Evolutionary conservation across 2,888 invertebrate genomes (phyloP).

Genomic region (Pyrochroa serraticornis): DNA sequence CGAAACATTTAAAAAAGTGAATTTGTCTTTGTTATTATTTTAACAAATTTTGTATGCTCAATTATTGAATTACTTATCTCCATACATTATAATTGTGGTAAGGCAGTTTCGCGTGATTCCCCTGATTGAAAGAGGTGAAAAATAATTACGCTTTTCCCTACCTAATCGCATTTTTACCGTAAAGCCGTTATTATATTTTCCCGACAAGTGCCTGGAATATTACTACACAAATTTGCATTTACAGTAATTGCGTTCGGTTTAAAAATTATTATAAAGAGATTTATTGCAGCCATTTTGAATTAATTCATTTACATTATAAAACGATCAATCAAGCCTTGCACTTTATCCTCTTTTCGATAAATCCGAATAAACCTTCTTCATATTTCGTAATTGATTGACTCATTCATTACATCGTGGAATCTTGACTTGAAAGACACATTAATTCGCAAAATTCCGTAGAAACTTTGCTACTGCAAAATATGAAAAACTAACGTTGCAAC

Average conservation of each 20-base stretch:
- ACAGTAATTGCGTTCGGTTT: constrained; percentile 21
- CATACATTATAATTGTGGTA: constrained; percentile 31
- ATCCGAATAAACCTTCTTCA: constrained; percentile 22
- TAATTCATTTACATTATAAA: constrained; percentile 25
- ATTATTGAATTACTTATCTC: constrained; percentile 39
- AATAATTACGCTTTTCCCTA: constrained; percentile 38
- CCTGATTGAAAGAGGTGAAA: constrained; percentile 36
- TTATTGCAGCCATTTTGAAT: constrained; percentile 18
- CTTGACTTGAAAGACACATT: too few relatives aligned
- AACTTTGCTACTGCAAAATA: constrained; percentile 1
- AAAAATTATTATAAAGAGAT: constrained; percentile 21
- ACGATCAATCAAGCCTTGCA: constrained; percentile 23
- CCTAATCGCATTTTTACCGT: constrained; percentile 36
- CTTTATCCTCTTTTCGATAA: constrained; percentile 24
- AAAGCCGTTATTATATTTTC: constrained; percentile 32
- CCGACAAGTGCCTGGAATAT: constrained; percentile 18
- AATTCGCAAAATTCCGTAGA: not conserved
- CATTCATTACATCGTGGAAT: constrained; percentile 9
- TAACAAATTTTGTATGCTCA: constrained; percentile 32
- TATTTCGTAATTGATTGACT: constrained; percentile 27
- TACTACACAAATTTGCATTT: constrained; percentile 22
- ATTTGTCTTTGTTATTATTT: constrained; percentile 29
- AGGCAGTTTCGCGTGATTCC: constrained; percentile 28
- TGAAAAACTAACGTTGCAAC: too few relatives aligned
- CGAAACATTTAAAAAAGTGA: constrained; percentile 24